Conservation (phyloP, 1,140 invertebrate species). For the Vollenhovia emeryi region DNA sequence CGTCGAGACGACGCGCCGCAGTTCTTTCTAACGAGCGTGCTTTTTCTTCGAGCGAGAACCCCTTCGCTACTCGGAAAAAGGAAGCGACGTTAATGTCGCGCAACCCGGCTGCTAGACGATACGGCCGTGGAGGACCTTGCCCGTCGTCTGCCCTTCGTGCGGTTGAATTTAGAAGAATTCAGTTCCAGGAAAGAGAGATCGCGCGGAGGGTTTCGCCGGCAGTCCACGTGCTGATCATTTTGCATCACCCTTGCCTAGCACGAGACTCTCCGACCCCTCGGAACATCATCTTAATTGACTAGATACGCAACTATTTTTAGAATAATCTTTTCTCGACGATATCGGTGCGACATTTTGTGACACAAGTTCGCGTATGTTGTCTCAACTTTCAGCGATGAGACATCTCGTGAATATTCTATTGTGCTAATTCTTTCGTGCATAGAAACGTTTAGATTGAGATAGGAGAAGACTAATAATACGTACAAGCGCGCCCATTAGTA, state of each 20-base stretch:
- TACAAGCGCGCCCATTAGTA: not conserved
- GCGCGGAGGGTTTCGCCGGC: not conserved
- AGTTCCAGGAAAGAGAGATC: slow-evolving; percentile 57
- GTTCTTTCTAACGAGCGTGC: slow-evolving; percentile 28
- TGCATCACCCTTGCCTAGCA: not conserved
- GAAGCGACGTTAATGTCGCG: slow-evolving; percentile 66
- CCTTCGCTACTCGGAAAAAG: slow-evolving; percentile 44
- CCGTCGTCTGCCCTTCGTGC: slow-evolving; percentile 64
- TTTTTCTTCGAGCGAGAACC: slow-evolving; percentile 38
- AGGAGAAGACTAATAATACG: not conserved
- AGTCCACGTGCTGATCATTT: slow-evolving; percentile 9
- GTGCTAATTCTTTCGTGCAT: not conserved
- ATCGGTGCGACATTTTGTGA: not conserved
- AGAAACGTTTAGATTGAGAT: not conserved
- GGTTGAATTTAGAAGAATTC: slow-evolving; percentile 66
- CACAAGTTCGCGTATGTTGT: not conserved
- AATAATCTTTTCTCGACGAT: not conserved
- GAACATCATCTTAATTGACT: not conserved
- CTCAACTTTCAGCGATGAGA: not conserved
- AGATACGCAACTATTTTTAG: not conserved
- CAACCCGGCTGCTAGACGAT: slow-evolving; percentile 57
- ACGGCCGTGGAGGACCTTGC: slow-evolving; percentile 57
- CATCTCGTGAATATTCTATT: not conserved
- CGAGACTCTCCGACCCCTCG: not conserved
- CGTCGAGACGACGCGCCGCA: not conserved